Evolutionary conservation across 2,797 vertebrate genomes (phyloP).

Genomic region (Acridotheres tristis): DNA sequence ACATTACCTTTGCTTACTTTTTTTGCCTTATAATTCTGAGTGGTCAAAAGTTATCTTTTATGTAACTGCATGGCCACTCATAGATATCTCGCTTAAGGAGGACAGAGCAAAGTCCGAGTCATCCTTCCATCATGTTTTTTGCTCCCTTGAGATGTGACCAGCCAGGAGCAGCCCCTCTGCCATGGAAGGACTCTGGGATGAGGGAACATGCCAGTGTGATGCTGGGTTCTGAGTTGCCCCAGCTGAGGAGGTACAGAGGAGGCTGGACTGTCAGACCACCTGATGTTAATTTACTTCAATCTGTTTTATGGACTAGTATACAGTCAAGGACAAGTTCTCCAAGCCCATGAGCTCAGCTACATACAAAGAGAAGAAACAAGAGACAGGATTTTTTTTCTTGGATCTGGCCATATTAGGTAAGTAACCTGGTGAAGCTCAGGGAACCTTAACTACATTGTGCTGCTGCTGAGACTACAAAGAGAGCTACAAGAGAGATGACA

Average conservation of each 20-base stretch:
- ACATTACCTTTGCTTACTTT: background rate
- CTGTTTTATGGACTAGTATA: background rate
- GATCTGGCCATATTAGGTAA: background rate
- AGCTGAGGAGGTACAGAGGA: background rate
- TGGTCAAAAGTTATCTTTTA: background rate
- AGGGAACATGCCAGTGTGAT: accelerated
- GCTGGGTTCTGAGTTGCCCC: background rate
- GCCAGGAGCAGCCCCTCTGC: background rate
- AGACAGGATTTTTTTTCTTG: background rate
- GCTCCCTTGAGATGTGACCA: background rate
- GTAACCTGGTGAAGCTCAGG: background rate
- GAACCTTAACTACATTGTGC: background rate
- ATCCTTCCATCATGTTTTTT: background rate
- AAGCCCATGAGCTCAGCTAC: background rate
- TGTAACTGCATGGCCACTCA: background rate
- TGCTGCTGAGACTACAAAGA: background rate
- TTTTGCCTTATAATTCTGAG: background rate
- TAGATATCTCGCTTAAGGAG: background rate
- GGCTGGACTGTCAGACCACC: accelerated
- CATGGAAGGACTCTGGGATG: accelerated
- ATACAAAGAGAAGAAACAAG: background rate
- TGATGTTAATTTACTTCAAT: background rate
- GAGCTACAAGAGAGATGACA: background rate
- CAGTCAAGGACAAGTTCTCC: background rate
- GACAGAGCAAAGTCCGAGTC: background rate